Evolutionary conservation across 2,113 vertebrate genomes (phyloP), one percentile per base, ranked within the genome.

Genomic region (Scortum barcoo): DNA sequence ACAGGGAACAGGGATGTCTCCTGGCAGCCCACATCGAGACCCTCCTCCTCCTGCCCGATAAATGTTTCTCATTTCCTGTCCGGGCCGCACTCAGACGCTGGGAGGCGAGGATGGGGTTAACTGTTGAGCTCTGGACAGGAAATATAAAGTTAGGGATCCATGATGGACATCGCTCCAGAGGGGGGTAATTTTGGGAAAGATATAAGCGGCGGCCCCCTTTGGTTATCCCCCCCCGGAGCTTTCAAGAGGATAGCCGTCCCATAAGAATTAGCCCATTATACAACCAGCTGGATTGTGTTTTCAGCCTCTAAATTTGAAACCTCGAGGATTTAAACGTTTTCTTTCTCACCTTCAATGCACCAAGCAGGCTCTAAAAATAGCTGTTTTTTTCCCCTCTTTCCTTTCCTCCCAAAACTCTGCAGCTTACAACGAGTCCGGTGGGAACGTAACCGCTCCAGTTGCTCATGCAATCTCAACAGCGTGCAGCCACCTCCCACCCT

Each of bases 21-120:
- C 79, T 80, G 80, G 78, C 84, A 77, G 81, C 71, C 80, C 80
- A n/a, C n/a, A n/a, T n/a, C n/a, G n/a, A n/a, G n/a, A n/a, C 81
- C 81, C 56, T 26, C 57, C 80, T 38, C 76, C n/a, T n/a, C n/a
- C n/a, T n/a, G n/a, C n/a, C 77, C n/a, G 86, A 95, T 92, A 91
- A 93, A 90, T 19, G 42, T 38, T 74, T 68, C 82, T 94, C 80
- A 93, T 94, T 95, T 94, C 94, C 94, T 95, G 90, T 88, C 69
- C 66, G 84, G 67, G 61, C 72, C 33, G 12, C 30, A 46, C 65
- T 85, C 38, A n/a, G 28, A 36, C 38, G 13, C 46, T 46, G 63
- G 62, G 58, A 50, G 72, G 19, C 22, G 40, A 62, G 44, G 68
- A 74, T n/a, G 56, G 75, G 79, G 69, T 83, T 56, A 81, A 86